A percentile compares a stretch with the other conserved stretches of the same genome.
Conservation (phyloP, 2,888 invertebrate genomes). For the Ophion slaviceki region DNA sequence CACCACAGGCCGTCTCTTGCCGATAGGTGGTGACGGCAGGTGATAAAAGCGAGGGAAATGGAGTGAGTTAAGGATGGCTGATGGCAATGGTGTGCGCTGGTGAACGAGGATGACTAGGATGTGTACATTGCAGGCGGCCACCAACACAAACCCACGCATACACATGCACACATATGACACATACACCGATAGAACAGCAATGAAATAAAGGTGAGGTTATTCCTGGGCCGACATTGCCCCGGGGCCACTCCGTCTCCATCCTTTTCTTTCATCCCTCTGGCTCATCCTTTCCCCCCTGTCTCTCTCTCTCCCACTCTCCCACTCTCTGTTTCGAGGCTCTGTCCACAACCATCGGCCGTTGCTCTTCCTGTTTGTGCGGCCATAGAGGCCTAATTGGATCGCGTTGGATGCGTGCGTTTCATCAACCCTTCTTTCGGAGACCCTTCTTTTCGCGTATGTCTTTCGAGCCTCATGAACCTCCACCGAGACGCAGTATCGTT, state of each 20-base stretch:
- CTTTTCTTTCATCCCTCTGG: slow-evolving; percentile 48
- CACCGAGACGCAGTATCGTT: slow-evolving; percentile 23
- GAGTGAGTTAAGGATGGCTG: slow-evolving; percentile 76
- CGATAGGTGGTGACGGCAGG: slow-evolving; percentile 80
- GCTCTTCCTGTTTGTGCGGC: slow-evolving; percentile 65
- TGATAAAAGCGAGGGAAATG: slow-evolving; percentile 81
- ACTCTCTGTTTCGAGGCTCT: slow-evolving; percentile 20
- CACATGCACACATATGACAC: slow-evolving; percentile 15
- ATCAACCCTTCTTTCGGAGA: slow-evolving; percentile 52
- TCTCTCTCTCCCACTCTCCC: background rate
- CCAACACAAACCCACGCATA: slow-evolving; percentile 8
- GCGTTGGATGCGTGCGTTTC: slow-evolving; percentile 61
- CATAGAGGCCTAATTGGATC: slow-evolving; percentile 62
- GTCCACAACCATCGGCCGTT: slow-evolving; percentile 62
- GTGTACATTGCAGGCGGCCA: slow-evolving; percentile 21
- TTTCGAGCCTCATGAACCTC: slow-evolving; percentile 6
- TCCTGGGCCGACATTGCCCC: slow-evolving; percentile 70
- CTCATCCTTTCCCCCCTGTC: slow-evolving; percentile 27
- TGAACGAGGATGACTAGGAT: slow-evolving; percentile 50
- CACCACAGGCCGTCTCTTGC: slow-evolving; percentile 47
- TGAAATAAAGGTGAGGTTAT: slow-evolving; percentile 76
- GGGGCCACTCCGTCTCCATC: slow-evolving; percentile 41
- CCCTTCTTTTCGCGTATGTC: background rate
- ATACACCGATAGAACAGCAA: slow-evolving; percentile 52
- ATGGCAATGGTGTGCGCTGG: slow-evolving; percentile 49